Conservation (phyloP, 2,888 invertebrate genomes). For the Congeria kusceri region DNA sequence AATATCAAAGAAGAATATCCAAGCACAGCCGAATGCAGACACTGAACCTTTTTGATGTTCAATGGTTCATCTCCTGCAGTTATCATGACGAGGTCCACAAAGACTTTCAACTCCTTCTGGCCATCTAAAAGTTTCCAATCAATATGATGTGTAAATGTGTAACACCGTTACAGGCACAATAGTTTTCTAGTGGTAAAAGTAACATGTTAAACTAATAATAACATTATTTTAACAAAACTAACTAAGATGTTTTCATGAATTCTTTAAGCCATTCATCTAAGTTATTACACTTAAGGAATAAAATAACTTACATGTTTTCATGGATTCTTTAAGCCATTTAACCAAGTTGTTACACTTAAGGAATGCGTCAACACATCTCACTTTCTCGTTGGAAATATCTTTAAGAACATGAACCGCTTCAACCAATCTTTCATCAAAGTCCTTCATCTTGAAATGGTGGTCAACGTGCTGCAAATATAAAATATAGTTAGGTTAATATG, state of each 20-base stretch:
- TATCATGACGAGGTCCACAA: constrained; percentile 81
- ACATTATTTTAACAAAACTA: no score
- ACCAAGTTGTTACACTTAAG: constrained; percentile 63
- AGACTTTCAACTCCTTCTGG: constrained; percentile 75
- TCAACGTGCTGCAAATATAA: constrained; percentile 39
- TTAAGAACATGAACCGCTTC: constrained; percentile 51
- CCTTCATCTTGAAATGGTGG: constrained; percentile 37
- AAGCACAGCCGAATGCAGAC: constrained; percentile 79
- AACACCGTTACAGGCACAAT: background rate
- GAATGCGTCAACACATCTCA: constrained; percentile 65
- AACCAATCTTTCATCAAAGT: constrained; percentile 46
- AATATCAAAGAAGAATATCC: constrained; percentile 83
- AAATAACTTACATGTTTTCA: constrained; percentile 54
- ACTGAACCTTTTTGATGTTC: constrained; percentile 77
- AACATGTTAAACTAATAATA: no score
- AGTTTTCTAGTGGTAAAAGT: no score
- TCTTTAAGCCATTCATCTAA: constrained; percentile 72
- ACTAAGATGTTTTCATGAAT: constrained; percentile 61
- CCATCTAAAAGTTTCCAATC: constrained; percentile 51
- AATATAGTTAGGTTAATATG: no score
- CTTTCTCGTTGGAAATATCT: constrained; percentile 50
- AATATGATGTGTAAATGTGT: background rate
- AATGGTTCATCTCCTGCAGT: constrained; percentile 77
- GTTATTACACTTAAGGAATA: constrained; percentile 47
- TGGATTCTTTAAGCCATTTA: constrained; percentile 69